Evolutionary conservation across 2,888 invertebrate species (phyloP).

Genomic region (Hydrotaea cyrtoneurina): DNA sequence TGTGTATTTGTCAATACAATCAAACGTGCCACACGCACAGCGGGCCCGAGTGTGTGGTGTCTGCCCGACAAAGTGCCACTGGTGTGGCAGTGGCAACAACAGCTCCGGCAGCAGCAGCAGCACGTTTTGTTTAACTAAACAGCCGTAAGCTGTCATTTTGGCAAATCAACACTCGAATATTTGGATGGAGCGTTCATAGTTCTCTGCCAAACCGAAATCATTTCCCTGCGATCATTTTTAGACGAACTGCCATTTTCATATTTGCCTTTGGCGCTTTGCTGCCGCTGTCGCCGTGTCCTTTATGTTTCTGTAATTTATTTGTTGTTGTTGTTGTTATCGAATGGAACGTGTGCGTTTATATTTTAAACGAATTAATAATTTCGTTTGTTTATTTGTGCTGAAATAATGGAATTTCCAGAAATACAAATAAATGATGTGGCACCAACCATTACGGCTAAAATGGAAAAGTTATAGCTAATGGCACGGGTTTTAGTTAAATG

Average conservation of each 20-base stretch:
- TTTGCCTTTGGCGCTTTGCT: constrained; percentile 35
- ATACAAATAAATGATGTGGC: background rate
- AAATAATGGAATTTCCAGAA: constrained; percentile 26
- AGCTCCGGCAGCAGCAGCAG: background rate
- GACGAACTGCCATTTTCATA: constrained; percentile 10
- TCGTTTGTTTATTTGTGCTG: constrained; percentile 12
- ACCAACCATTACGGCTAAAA: background rate
- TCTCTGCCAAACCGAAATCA: background rate
- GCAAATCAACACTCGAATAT: constrained; percentile 56
- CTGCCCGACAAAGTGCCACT: constrained; percentile 22
- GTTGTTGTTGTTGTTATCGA: too few species aligned
- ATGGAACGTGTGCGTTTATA: constrained; percentile 62
- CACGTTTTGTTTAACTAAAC: constrained; percentile 52
- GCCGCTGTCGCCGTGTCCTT: constrained; percentile 17
- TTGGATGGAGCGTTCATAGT: background rate
- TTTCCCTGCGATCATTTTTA: background rate
- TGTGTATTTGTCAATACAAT: constrained; percentile 24
- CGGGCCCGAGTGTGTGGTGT: background rate
- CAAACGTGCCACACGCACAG: background rate
- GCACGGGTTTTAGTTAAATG: too few species aligned
- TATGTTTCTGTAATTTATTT: background rate
- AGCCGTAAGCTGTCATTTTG: constrained; percentile 63
- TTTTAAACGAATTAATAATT: constrained; percentile 65
- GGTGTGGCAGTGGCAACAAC: background rate
- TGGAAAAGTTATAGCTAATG: background rate